Evolutionary conservation across 2,113 vertebrate genomes (phyloP).

Genomic region (Crocuta crocuta): DNA sequence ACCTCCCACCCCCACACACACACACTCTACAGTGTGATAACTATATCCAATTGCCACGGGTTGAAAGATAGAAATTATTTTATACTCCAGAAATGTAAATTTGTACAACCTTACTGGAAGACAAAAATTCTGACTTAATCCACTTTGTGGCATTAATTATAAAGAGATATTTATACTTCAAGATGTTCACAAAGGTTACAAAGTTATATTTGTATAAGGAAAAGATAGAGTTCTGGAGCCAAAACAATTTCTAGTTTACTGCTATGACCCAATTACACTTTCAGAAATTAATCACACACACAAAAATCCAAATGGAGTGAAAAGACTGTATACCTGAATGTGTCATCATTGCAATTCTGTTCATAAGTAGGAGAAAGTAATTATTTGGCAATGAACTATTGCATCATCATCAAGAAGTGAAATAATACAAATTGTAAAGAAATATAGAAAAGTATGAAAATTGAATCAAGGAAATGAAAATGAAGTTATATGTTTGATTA

Average conservation of each 20-base stretch:
- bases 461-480: constrained; percentile 25
- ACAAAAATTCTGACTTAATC: background rate
- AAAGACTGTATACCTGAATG: background rate
- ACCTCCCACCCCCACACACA: background rate
- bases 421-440: background rate
- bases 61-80: background rate
- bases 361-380: background rate
- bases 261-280: background rate
- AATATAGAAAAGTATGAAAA: background rate
- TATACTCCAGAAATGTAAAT: background rate
- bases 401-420: background rate
- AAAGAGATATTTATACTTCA: background rate
- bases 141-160: background rate
- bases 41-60: background rate
- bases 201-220: background rate
- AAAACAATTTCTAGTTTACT: background rate
- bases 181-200: background rate
- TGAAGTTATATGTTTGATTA: background rate
- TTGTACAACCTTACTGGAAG: background rate
- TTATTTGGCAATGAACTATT: background rate
- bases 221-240: background rate
- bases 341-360: background rate
- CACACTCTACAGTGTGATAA: background rate
- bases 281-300: background rate
- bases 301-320: background rate